Evolutionary conservation across 2,797 vertebrate genomes (phyloP).

Genomic region (Macroramphosus scolopax): DNA sequence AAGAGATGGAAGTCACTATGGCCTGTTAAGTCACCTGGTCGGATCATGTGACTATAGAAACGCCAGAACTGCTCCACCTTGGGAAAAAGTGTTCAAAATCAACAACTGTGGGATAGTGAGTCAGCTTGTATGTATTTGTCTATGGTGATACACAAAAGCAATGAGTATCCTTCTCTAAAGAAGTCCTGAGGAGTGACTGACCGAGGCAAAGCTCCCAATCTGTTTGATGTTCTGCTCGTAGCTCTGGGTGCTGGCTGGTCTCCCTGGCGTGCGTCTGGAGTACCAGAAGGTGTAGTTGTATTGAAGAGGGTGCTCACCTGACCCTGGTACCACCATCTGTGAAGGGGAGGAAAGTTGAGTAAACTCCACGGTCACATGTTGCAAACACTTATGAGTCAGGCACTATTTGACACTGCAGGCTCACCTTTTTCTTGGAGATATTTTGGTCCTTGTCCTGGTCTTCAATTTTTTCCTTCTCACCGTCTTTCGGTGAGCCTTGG

Average conservation of each 20-base stretch:
- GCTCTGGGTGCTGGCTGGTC: constrained; percentile 85
- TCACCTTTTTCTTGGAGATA: constrained; percentile 72
- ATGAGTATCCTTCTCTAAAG: neutral
- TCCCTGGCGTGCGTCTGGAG: constrained; percentile 83
- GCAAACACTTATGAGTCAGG: neutral
- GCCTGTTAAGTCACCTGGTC: constrained; percentile 84
- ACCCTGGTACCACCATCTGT: constrained; percentile 76
- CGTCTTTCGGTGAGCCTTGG: constrained; percentile 82
- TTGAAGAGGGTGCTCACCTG: constrained; percentile 84
- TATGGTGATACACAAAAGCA: no score
- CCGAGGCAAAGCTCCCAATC: constrained; percentile 86
- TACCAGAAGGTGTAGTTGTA: constrained; percentile 89
- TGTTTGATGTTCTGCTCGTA: constrained; percentile 88
- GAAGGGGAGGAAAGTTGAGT: neutral
- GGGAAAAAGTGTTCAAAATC: constrained; percentile 3
- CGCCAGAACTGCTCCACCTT: constrained; percentile 89
- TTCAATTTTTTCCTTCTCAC: constrained; percentile 81
- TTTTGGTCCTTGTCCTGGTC: constrained; percentile 79
- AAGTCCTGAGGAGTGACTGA: constrained; percentile 48
- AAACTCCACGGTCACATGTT: neutral
- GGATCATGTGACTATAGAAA: constrained; percentile 87
- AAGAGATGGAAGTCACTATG: constrained; percentile 88
- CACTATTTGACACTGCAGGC: neutral
- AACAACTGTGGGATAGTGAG: neutral
- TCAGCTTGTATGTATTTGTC: no score